These are phyloP conservation scores for Drosophila grimshawi DNA, from an alignment of 1,140 invertebrate genomes.

Conservation along the genomic window DNA sequence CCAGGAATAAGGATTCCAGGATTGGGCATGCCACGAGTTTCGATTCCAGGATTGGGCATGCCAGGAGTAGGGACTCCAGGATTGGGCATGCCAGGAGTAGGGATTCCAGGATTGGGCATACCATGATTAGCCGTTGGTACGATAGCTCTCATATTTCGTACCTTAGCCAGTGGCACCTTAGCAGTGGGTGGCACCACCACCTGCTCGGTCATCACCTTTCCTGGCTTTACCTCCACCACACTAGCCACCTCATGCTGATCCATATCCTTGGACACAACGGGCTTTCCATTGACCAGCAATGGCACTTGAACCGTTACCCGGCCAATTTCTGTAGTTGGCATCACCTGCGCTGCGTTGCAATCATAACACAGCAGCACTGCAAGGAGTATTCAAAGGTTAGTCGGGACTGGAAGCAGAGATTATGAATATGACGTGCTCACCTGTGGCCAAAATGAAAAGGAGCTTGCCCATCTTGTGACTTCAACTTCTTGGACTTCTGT, in stretches of 20 bases:
- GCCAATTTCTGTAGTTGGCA: slow-evolving; percentile 72
- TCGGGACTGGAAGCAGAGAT: neutral
- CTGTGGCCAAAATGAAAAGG: slow-evolving; percentile 65
- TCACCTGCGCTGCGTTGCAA: slow-evolving; percentile 67
- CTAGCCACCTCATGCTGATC: slow-evolving; percentile 53
- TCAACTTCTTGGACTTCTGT: slow-evolving; percentile 54
- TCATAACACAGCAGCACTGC: slow-evolving; percentile 64
- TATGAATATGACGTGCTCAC: slow-evolving; percentile 19
- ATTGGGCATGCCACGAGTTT: slow-evolving; percentile 27
- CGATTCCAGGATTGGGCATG: slow-evolving; percentile 37
- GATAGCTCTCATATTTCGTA: slow-evolving; percentile 44
- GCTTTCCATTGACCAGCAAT: slow-evolving; percentile 70
- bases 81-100: slow-evolving; percentile 42
- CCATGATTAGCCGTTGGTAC: slow-evolving; percentile 21
- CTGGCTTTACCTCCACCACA: slow-evolving; percentile 60
- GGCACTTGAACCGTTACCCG: slow-evolving; percentile 70
- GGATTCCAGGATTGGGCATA: slow-evolving; percentile 33
- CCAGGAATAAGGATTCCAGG: slow-evolving; percentile 42
- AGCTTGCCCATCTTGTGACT: slow-evolving; percentile 58
- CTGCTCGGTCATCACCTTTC: slow-evolving; percentile 42
- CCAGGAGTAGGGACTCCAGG: slow-evolving; percentile 34
- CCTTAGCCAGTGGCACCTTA: slow-evolving; percentile 30
- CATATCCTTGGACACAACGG: slow-evolving; percentile 50
- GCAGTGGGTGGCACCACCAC: slow-evolving; percentile 42
- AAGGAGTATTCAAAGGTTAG: slow-evolving; percentile 1